Percentiles rank a stretch among this genome's conserved stretches.
Conservation (phyloP, 2,797 vertebrate genomes). For the Poeciliopsis turneri region DNA sequence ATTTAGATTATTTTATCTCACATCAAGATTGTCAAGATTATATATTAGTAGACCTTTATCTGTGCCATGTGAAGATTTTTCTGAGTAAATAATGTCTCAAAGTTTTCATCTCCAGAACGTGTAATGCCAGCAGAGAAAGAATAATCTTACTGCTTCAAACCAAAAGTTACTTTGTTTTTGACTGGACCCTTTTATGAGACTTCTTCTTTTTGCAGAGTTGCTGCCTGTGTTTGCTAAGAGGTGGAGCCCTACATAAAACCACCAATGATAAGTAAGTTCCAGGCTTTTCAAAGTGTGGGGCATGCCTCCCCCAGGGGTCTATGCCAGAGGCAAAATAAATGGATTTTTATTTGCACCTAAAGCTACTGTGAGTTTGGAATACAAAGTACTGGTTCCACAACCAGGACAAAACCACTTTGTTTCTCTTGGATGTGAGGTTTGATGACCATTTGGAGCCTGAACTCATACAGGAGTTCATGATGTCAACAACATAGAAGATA, state of each 20-base stretch:
- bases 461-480: too few species aligned
- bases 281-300: too few species aligned
- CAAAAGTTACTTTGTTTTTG: background rate
- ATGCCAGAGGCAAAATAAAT: too few species aligned
- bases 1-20: too few species aligned
- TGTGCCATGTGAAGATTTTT: background rate
- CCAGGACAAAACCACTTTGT: background rate
- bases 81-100: background rate
- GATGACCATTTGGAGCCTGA: background rate
- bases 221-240: slow-evolving; percentile 94
- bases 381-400: too few species aligned
- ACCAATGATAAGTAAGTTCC: slow-evolving; percentile 93
- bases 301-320: too few species aligned
- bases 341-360: too few species aligned
- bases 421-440: background rate
- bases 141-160: background rate
- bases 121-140: background rate
- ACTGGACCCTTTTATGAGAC: background rate
- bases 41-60: background rate
- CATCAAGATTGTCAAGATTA: background rate
- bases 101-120: background rate
- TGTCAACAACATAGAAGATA: too few species aligned
- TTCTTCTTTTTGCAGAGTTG: slow-evolving; percentile 83
- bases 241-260: slow-evolving; percentile 95
- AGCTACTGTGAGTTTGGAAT: too few species aligned